Evolutionary conservation across 1,140 invertebrate genomes (phyloP).

Genomic region (Panagrolaimus sp.): DNA sequence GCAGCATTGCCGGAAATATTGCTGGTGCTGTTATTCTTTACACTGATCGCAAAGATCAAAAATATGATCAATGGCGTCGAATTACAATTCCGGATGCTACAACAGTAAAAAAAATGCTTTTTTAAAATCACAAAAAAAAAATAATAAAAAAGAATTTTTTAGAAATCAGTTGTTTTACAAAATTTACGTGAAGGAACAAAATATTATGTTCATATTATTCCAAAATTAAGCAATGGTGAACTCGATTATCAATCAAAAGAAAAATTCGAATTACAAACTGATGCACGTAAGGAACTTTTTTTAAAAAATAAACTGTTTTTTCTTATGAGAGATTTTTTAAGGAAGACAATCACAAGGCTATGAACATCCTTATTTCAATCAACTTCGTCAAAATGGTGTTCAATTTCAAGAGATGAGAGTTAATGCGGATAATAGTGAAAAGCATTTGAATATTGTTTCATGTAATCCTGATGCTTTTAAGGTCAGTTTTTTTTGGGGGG

Average conservation of each 20-base stretch:
- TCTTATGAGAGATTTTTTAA: background rate
- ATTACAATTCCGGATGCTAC: conserved; percentile 29
- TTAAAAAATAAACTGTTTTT: background rate
- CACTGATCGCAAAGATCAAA: conserved; percentile 35
- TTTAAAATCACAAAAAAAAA: conserved; percentile 12
- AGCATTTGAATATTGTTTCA: conserved; percentile 29
- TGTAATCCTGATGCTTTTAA: conserved; percentile 41
- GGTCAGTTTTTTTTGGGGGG: too few species aligned
- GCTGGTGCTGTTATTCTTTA: conserved; percentile 36
- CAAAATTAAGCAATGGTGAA: conserved; percentile 27
- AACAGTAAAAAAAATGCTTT: conserved; percentile 23
- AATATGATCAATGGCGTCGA: conserved; percentile 38
- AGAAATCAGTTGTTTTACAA: conserved; percentile 40
- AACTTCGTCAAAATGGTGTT: background rate
- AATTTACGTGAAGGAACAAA: conserved; percentile 32
- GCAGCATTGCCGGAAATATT: conserved; percentile 30
- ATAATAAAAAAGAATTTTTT: conserved; percentile 18
- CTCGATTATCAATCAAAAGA: conserved; percentile 25
- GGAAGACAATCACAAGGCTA: conserved; percentile 3
- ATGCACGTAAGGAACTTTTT: conserved; percentile 17
- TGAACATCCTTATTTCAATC: conserved; percentile 3
- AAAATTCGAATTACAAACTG: conserved; percentile 37
- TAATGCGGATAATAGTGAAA: background rate
- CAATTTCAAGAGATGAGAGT: conserved; percentile 7
- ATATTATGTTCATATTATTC: conserved; percentile 45